Evolutionary conservation across 2,113 vertebrate genomes (phyloP).

Genomic region (Dicrurus megarhynchus): DNA sequence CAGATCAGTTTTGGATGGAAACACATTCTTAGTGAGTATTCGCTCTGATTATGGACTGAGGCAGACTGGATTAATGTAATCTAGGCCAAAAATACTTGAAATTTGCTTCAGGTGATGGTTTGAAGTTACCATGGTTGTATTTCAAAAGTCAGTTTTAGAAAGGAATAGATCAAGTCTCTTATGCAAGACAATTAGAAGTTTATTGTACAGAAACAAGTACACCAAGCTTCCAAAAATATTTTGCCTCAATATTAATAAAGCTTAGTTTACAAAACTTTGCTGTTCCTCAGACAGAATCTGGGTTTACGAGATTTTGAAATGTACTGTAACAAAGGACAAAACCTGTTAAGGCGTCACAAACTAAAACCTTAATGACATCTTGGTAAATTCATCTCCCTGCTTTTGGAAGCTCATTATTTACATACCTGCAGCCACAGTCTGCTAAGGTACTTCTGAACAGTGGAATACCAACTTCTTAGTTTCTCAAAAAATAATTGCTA

Average conservation of each 20-base stretch:
- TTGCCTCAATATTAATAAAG: background rate
- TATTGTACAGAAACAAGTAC: constrained; percentile 54
- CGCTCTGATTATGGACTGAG: background rate
- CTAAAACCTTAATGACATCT: background rate
- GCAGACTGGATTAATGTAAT: background rate
- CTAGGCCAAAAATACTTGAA: background rate
- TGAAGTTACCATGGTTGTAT: background rate
- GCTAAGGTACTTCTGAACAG: background rate
- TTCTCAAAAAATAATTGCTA: background rate
- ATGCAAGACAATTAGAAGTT: constrained; percentile 28
- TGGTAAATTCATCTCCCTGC: background rate
- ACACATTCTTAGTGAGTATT: background rate
- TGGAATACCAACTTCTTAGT: background rate
- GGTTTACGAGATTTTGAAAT: constrained; percentile 33
- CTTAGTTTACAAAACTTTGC: constrained; percentile 23
- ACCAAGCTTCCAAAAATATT: constrained; percentile 35
- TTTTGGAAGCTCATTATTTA: background rate
- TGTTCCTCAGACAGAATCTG: background rate
- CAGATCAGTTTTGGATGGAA: background rate
- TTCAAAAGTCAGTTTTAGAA: background rate
- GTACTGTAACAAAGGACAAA: constrained; percentile 15
- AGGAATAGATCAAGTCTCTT: background rate
- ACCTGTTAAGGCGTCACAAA: background rate
- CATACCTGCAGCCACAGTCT: background rate
- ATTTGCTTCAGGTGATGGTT: background rate